Evolutionary conservation across 2,888 invertebrate genomes (phyloP), one percentile per base, ranked within the genome.

Genomic region (Philereme transversata): DNA sequence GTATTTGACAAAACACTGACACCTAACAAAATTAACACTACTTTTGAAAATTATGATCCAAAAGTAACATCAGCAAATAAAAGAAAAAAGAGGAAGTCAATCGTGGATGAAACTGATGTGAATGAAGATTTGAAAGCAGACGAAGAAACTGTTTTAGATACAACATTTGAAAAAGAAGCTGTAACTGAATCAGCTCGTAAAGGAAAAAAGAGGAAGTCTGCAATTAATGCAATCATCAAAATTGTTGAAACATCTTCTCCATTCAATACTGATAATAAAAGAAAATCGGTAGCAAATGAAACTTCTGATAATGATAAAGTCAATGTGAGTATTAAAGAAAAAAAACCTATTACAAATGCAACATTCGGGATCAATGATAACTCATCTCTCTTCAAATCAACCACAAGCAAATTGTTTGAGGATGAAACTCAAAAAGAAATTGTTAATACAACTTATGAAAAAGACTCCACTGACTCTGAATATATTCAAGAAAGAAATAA

Each of bases 1-100:
- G 65, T 55, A 45, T 66, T 68, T 60, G 67, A 74, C 34, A 73
- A 68, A 61, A 68, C 38, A 10, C 43, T 40, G 2, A 57, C 61
- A 5, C 35, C 55, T 34, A 49, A 40, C 22, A 58, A 51, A 48
- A 50, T 51, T 11, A 62, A 66, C 41, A 57, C 35, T 33, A 53
- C 51, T 6, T 51, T 47, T 43, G 55, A 63, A 7, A 59, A 53
- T 41, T 41, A 56, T 38, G 51, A 5, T 3, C 6, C 45, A 43
- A 38, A 36, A 38, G 36, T 22, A 40, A 8, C 33, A 8, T 36
- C 51, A 50, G 36, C 7, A 4, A 50, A 40, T 6, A 40, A 40
- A 51, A 34, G 51, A 3, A 50, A 22, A 22, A 51, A 43, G 43
- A 41, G 33, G 4, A 51, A 51, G 43, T 43, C 8, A 7, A 40